Evolutionary conservation across 1,140 invertebrate species (phyloP).

Genomic region (Anoplolepis gracilipes): DNA sequence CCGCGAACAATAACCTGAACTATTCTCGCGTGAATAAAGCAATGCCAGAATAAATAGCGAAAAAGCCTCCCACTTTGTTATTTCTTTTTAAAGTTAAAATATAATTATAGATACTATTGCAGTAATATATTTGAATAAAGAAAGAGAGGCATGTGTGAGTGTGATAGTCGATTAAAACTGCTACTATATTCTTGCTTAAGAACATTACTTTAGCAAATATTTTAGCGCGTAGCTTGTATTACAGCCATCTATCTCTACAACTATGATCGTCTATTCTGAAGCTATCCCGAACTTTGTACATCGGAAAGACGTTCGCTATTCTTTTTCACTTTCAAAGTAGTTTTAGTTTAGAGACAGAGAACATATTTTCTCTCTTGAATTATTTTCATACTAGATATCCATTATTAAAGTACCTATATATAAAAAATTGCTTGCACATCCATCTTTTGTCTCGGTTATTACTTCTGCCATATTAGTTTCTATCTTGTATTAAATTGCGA

Average conservation of each 20-base stretch:
- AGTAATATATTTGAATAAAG: not conserved
- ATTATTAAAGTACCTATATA: not conserved
- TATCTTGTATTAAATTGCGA: not conserved
- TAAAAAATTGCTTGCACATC: not conserved
- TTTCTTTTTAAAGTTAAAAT: not conserved
- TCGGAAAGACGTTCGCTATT: constrained; percentile 10
- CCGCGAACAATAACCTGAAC: not conserved
- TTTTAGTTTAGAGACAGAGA: not conserved
- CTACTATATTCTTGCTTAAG: not conserved
- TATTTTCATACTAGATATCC: constrained; percentile 5
- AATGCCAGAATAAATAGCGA: not conserved
- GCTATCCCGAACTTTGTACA: constrained; percentile 11
- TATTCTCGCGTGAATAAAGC: constrained; percentile 2
- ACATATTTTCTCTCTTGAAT: not conserved
- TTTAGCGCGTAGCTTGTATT: constrained; percentile 28
- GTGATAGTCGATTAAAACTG: not conserved
- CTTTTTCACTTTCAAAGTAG: constrained; percentile 15
- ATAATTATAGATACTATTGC: not conserved
- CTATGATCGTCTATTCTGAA: constrained; percentile 21
- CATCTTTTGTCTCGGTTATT: not conserved
- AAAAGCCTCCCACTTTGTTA: not conserved
- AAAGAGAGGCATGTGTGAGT: not conserved
- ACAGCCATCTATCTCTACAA: not conserved
- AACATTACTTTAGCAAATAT: constrained; percentile 18
- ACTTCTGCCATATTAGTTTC: not conserved